phyloP scores from a whole-genome alignment of 2,888 invertebrate genomes.

The Ochropacha duplaris region DNA sequence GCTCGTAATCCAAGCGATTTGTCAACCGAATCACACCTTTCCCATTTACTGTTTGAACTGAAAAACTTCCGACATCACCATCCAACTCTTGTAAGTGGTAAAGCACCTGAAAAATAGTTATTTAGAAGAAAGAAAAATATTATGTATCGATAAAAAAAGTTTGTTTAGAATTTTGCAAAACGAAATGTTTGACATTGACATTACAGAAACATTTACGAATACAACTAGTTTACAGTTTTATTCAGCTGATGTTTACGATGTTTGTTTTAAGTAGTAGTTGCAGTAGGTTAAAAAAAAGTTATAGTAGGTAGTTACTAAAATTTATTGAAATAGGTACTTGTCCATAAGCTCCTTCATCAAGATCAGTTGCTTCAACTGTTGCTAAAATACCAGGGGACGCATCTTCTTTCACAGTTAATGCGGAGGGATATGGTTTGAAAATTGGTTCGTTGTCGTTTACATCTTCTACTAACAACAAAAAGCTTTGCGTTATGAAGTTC shows the following conservation, averaged over 20 bases:
- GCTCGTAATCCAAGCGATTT: conserved; percentile 92
- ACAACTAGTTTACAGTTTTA: too few relatives aligned
- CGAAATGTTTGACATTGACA: not conserved
- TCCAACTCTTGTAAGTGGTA: conserved; percentile 93
- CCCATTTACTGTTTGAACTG: conserved; percentile 91
- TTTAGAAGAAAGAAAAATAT: too few relatives aligned
- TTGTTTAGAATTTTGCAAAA: too few relatives aligned
- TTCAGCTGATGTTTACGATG: too few relatives aligned
- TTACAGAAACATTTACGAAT: too few relatives aligned
- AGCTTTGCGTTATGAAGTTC: conserved; percentile 94
- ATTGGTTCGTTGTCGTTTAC: conserved; percentile 95
- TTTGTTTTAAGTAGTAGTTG: too few relatives aligned
- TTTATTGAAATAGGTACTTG: too few relatives aligned
- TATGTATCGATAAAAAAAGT: too few relatives aligned
- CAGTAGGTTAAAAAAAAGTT: too few relatives aligned
- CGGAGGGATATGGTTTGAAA: conserved; percentile 92
- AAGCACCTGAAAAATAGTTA: conserved; percentile 82
- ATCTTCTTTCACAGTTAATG: conserved; percentile 91
- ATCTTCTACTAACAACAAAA: conserved; percentile 94
- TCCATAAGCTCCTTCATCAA: conserved; percentile 95
- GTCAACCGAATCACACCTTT: conserved; percentile 91
- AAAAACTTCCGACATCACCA: conserved; percentile 89
- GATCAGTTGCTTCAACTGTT: conserved; percentile 93
- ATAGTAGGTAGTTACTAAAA: too few relatives aligned
- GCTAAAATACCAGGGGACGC: conserved; percentile 88